phyloP scores from a whole-genome alignment of 1,140 invertebrate genomes.

The Plectrocnemia conspersa region DNA sequence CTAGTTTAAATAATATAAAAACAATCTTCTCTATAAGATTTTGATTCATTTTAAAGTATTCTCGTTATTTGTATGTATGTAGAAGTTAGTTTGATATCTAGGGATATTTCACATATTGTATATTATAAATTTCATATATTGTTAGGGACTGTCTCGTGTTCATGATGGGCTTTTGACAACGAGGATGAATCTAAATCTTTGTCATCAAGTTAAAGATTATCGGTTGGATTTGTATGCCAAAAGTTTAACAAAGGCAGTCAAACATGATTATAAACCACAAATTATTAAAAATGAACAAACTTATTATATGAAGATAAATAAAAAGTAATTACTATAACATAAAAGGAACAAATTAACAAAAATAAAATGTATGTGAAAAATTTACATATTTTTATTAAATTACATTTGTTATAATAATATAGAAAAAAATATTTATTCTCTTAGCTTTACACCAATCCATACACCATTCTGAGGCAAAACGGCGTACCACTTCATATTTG shows the following conservation, averaged over 20 bases:
- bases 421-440: background rate
- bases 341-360: too few relatives aligned
- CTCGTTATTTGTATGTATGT: too few relatives aligned
- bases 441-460: slow-evolving; percentile 5
- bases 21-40: too few relatives aligned
- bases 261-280: slow-evolving; percentile 70
- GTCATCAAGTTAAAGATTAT: slow-evolving; percentile 91
- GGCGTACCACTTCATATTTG: background rate
- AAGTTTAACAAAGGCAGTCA: slow-evolving; percentile 59
- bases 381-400: too few relatives aligned
- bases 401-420: too few relatives aligned
- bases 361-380: too few relatives aligned
- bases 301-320: background rate
- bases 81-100: too few relatives aligned
- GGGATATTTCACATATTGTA: too few relatives aligned
- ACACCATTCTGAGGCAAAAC: slow-evolving; percentile 7
- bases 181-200: slow-evolving; percentile 92
- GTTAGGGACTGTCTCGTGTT: slow-evolving; percentile 76
- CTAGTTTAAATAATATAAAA: too few relatives aligned
- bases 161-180: slow-evolving; percentile 87
- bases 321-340: background rate
- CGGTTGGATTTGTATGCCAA: slow-evolving; percentile 87
- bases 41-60: too few relatives aligned
- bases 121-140: too few relatives aligned
- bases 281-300: slow-evolving; percentile 52